Conservation (phyloP, 2,797 vertebrate species). For the Loris lydekkerianus region DNA sequence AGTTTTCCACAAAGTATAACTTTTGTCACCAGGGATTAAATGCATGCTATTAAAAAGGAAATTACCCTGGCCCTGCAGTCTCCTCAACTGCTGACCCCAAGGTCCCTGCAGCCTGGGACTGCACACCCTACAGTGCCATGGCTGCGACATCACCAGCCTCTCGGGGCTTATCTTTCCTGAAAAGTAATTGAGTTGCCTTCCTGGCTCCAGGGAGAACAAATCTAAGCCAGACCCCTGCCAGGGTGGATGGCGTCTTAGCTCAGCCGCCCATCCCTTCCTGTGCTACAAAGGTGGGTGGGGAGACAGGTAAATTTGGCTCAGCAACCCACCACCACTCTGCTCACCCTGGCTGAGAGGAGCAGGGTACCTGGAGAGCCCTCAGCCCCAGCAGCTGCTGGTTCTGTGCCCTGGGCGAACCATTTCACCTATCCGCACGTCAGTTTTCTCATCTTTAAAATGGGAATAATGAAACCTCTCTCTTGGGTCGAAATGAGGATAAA, state of each 20-base stretch:
- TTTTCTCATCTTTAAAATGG: slow-evolving; percentile 1
- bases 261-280: neutral
- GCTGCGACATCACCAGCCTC: slow-evolving; percentile 19
- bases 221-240: neutral
- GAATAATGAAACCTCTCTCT: neutral
- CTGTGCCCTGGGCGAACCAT: neutral
- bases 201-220: slow-evolving; percentile 1
- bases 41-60: neutral
- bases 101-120: neutral
- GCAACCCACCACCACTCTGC: no score
- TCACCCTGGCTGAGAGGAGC: neutral
- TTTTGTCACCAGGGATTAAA: slow-evolving; percentile 32
- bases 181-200: slow-evolving; percentile 17
- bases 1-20: neutral
- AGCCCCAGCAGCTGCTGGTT: neutral
- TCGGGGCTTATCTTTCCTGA: neutral
- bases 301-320: neutral
- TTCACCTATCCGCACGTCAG: neutral
- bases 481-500: neutral
- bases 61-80: neutral
- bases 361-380: neutral
- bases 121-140: neutral
- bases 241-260: neutral
- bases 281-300: neutral
- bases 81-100: neutral